A percentile compares a stretch with the other conserved stretches of the same genome.
Conservation (phyloP, 2,888 invertebrate species). For the Cacoxenus indagator region DNA sequence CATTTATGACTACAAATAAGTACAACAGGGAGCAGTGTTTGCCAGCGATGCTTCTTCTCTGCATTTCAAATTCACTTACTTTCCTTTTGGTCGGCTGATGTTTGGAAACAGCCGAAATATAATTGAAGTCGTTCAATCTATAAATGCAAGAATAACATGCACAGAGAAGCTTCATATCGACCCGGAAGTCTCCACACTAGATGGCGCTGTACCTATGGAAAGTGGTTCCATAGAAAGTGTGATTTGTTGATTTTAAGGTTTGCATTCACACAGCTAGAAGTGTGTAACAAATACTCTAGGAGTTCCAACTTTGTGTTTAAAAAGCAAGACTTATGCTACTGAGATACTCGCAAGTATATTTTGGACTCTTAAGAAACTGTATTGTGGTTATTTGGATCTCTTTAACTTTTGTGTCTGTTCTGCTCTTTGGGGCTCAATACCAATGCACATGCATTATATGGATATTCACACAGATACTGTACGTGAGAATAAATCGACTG, state of each 20-base stretch:
- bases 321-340: no score
- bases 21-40: not conserved
- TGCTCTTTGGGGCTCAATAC: not conserved
- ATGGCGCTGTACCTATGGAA: conserved; percentile 55
- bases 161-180: conserved; percentile 12
- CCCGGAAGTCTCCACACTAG: conserved; percentile 58
- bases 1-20: not conserved
- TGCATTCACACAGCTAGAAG: no score
- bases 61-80: not conserved
- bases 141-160: conserved; percentile 11
- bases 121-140: conserved; percentile 32
- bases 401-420: not conserved
- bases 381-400: no score
- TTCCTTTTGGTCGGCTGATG: not conserved
- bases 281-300: no score
- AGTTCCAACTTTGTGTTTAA: no score
- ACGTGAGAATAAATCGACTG: conserved; percentile 56
- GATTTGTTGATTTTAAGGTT: no score
- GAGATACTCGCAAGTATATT: no score
- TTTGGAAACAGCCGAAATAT: not conserved
- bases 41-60: not conserved
- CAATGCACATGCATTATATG: conserved; percentile 16
- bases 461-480: conserved; percentile 47
- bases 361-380: no score
- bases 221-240: no score